Conservation (phyloP, 2,888 invertebrate genomes). For the Patella caerulea region DNA sequence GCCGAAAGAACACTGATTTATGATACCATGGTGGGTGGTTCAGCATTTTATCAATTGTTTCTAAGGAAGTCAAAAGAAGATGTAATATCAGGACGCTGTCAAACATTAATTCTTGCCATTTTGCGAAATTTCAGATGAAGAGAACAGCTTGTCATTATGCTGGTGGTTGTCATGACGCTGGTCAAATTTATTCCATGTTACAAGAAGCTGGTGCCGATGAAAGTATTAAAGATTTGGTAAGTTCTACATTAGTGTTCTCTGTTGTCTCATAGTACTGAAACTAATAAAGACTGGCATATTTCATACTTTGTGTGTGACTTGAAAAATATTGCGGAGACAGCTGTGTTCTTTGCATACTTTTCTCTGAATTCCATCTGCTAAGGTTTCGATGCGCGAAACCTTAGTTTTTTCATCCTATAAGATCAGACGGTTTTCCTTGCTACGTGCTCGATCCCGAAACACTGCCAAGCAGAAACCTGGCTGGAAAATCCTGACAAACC, state of each 20-base stretch:
- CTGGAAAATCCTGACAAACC: no score
- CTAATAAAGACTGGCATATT: not conserved
- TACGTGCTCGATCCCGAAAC: no score
- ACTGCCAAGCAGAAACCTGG: no score
- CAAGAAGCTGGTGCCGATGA: slow-evolving; percentile 52
- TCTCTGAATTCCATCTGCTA: not conserved
- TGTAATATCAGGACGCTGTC: no score
- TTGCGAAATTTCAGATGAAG: slow-evolving; percentile 44
- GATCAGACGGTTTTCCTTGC: no score
- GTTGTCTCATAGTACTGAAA: not conserved
- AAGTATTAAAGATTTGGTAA: slow-evolving; percentile 47
- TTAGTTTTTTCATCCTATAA: not conserved
- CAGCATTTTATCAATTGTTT: no score
- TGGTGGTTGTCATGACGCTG: slow-evolving; percentile 45
- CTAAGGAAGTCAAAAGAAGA: no score
- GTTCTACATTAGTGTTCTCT: slow-evolving; percentile 5
- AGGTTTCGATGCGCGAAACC: not conserved
- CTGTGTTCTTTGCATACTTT: no score
- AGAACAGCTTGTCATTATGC: slow-evolving; percentile 60
- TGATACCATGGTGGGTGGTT: no score
- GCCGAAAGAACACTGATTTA: not conserved
- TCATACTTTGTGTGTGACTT: no score
- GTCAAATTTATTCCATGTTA: slow-evolving; percentile 45
- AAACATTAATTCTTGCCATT: no score
- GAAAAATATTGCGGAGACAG: no score